Evolutionary conservation across 2,797 vertebrate genomes (phyloP), one percentile per base, ranked within the genome.

Genomic region (Lateolabrax maculatus): DNA sequence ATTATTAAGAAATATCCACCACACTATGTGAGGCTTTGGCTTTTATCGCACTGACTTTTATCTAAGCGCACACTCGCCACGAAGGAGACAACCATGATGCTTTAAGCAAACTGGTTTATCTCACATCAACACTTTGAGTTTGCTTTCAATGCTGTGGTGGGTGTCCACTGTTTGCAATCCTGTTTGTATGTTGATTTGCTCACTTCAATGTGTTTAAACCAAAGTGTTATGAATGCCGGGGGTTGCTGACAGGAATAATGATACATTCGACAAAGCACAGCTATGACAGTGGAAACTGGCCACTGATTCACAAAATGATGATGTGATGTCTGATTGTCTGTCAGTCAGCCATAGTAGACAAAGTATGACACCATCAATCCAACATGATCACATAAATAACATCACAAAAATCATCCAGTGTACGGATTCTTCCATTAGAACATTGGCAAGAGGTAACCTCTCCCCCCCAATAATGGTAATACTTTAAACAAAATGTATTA

Each of bases 321-420:
- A n/a, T 72, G 81, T 70, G 77, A 88, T 83, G 84, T 90, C 90
- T 95, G 93, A 95, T 95, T 95, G 94, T 95, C 94, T 83, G 89
- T 93, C 90, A 87, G 87, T 87, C 79, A 80, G 88, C 84, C 60
- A 46, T 67, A 68, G 70, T 69, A 84, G 88, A 89, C 86, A 90
- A 89, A 67, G 81, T 87, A 88, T 82, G 90, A 95, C 91, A 90
- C 77, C 83, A 84, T 85, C 71, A 87, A 91, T 60, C 84, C 80
- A 91, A 92, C 77, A 89, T 88, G 78, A 91, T 84, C 90, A 94
- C 92, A 92, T 93, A 93, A 94, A 95, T 94, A 94, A 93, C 90
- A 92, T 84, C 89, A 88, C 88, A 90, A 92, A 89, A 87, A 85
- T 77, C 71, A 84, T 95, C 93, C 92, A 94, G 94, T 93, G 91